Evolutionary conservation across 2,113 vertebrate species (phyloP).

Genomic region (Naja naja): DNA sequence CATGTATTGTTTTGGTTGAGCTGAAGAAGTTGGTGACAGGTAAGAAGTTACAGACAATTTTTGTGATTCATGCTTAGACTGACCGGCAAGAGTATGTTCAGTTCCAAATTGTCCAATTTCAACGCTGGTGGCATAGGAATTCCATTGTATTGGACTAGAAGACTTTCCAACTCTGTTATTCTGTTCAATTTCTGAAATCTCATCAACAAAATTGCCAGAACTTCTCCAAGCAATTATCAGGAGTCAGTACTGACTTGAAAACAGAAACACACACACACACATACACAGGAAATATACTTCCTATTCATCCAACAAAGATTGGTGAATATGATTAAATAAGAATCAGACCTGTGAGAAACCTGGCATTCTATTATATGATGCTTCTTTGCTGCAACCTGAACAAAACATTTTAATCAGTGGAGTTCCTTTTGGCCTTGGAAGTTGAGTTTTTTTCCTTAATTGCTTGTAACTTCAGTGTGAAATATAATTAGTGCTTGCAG

Average conservation of each 20-base stretch:
- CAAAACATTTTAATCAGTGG: neutral
- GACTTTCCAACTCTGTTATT: neutral
- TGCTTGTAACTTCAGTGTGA: slow-evolving; percentile 15
- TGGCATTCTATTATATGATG: neutral
- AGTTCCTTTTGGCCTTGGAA: slow-evolving; percentile 18
- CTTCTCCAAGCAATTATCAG: too few relatives aligned
- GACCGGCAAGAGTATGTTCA: too few relatives aligned
- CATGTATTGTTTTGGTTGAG: too few relatives aligned
- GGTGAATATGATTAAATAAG: neutral
- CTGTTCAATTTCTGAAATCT: neutral
- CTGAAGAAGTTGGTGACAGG: too few relatives aligned
- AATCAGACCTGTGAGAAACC: neutral
- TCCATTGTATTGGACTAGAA: neutral
- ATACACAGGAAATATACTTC: neutral
- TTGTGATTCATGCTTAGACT: too few relatives aligned
- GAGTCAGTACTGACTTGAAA: too few relatives aligned
- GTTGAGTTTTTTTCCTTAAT: slow-evolving; percentile 19
- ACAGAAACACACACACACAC: too few relatives aligned
- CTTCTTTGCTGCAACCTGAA: neutral
- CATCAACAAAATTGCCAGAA: too few relatives aligned
- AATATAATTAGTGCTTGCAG: slow-evolving; percentile 21
- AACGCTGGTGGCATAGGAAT: too few relatives aligned
- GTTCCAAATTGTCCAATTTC: too few relatives aligned
- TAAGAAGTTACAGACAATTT: too few relatives aligned
- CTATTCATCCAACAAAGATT: neutral